Percentiles rank a stretch among this genome's conserved stretches.
phyloP scores from a whole-genome alignment of 2,888 invertebrate genomes.

The Plebejus anna region DNA sequence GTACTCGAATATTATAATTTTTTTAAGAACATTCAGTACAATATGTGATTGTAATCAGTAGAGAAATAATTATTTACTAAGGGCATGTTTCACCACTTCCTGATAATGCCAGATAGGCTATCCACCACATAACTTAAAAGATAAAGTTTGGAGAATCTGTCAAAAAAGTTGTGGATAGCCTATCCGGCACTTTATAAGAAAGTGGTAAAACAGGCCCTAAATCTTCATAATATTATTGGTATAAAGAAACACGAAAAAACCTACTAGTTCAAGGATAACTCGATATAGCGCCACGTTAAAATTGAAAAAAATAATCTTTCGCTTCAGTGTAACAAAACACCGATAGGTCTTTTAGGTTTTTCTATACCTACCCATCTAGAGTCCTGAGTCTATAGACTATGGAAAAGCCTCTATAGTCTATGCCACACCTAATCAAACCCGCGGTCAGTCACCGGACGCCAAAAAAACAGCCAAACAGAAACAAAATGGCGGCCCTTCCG shows the following conservation, averaged over 20 bases:
- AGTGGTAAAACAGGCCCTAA: too few relatives aligned
- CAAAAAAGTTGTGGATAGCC: too few relatives aligned
- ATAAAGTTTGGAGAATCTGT: too few relatives aligned
- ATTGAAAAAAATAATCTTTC: neutral
- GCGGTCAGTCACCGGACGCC: constrained; percentile 31
- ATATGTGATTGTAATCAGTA: too few relatives aligned
- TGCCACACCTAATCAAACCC: constrained; percentile 28
- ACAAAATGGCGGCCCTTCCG: constrained; percentile 57
- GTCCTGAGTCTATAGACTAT: neutral
- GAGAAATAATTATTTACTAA: too few relatives aligned
- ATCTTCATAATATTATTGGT: too few relatives aligned
- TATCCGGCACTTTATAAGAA: too few relatives aligned
- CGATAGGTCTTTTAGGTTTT: neutral
- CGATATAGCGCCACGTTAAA: neutral
- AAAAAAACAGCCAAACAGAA: constrained; percentile 42
- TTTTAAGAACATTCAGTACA: neutral
- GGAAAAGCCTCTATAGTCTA: neutral
- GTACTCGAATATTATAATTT: neutral
- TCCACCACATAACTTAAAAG: too few relatives aligned
- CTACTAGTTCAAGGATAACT: neutral
- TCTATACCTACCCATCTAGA: neutral
- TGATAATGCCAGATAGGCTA: too few relatives aligned
- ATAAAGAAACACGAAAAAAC: neutral
- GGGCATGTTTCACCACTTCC: too few relatives aligned
- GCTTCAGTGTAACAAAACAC: neutral